These are phyloP conservation scores for Silurus asotus DNA, from an alignment of 2,113 vertebrate species.

Conservation along the genomic window DNA sequence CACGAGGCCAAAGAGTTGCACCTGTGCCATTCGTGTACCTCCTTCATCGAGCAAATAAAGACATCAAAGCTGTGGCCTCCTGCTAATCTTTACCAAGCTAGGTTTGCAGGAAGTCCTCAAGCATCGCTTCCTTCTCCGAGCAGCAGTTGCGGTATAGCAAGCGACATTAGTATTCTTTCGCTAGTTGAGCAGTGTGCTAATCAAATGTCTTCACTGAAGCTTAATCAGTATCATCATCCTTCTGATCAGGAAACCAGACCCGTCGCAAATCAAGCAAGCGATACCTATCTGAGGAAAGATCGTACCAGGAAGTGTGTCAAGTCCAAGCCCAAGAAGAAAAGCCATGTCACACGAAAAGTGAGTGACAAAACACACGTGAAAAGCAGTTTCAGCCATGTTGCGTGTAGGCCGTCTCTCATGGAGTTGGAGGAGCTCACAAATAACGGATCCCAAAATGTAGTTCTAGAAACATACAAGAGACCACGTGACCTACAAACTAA, in stretches of 20 bases:
- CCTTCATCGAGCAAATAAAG: conserved; percentile 62
- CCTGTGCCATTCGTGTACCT: conserved; percentile 70
- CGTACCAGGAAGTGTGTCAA: conserved; percentile 41
- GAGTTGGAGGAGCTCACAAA: conserved; percentile 9
- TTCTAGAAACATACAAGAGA: conserved; percentile 37
- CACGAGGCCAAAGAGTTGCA: conserved; percentile 61
- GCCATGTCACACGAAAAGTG: not conserved
- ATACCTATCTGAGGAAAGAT: conserved; percentile 23
- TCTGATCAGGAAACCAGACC: conserved; percentile 27
- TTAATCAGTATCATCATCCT: conserved; percentile 47
- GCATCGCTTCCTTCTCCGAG: conserved; percentile 56
- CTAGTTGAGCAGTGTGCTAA: conserved; percentile 68
- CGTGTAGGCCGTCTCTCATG: conserved; percentile 4
- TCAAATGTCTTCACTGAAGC: conserved; percentile 72
- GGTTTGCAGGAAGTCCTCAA: conserved; percentile 18
- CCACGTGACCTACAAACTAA: not conserved
- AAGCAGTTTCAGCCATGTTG: not conserved
- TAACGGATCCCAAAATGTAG: conserved; percentile 22
- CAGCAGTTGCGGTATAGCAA: conserved; percentile 58
- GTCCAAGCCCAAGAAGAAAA: conserved; percentile 45
- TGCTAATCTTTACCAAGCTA: conserved; percentile 33
- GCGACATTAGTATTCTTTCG: conserved; percentile 62
- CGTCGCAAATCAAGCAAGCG: not conserved
- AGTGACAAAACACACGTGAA: not conserved
- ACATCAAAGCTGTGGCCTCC: conserved; percentile 54